Percentiles rank a stretch among this genome's conserved stretches.
These are phyloP conservation scores for Tapera naevia DNA, from an alignment of 2,797 vertebrate genomes.

Conservation along the genomic window DNA sequence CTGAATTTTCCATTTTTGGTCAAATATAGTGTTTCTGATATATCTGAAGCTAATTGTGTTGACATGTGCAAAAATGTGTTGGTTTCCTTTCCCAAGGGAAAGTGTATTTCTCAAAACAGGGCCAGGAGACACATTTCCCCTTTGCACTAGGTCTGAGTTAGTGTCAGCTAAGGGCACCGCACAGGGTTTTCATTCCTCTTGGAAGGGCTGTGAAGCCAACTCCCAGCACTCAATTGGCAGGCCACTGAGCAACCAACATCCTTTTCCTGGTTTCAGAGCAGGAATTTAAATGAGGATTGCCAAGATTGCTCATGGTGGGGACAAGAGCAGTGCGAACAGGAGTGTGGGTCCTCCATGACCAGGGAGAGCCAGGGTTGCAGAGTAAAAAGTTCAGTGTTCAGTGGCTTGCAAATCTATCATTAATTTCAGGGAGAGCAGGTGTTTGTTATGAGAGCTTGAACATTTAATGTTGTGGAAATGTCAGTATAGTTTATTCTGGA, in stretches of 20 bases:
- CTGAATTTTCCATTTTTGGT: background rate
- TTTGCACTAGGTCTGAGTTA: background rate
- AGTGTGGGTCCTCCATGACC: background rate
- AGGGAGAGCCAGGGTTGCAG: accelerated
- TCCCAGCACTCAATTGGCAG: background rate
- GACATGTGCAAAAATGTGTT: background rate
- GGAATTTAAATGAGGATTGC: background rate
- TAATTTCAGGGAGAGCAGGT: background rate
- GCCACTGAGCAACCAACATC: background rate
- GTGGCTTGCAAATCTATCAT: background rate
- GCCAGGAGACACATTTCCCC: accelerated
- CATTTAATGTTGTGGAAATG: background rate
- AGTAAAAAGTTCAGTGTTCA: background rate
- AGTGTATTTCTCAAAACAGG: background rate
- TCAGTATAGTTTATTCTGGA: background rate
- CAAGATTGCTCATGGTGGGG: accelerated
- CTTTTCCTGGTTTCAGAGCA: background rate
- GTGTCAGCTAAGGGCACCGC: accelerated
- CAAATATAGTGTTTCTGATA: background rate
- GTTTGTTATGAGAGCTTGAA: background rate
- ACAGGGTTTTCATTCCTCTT: background rate
- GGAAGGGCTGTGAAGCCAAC: background rate
- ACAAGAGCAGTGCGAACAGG: background rate
- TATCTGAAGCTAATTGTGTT: background rate
- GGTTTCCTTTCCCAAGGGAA: background rate